Percentiles rank a stretch among this genome's conserved stretches.
These are phyloP conservation scores for Potorous gilbertii DNA, from an alignment of 2,797 vertebrate genomes.

Conservation along the genomic window DNA sequence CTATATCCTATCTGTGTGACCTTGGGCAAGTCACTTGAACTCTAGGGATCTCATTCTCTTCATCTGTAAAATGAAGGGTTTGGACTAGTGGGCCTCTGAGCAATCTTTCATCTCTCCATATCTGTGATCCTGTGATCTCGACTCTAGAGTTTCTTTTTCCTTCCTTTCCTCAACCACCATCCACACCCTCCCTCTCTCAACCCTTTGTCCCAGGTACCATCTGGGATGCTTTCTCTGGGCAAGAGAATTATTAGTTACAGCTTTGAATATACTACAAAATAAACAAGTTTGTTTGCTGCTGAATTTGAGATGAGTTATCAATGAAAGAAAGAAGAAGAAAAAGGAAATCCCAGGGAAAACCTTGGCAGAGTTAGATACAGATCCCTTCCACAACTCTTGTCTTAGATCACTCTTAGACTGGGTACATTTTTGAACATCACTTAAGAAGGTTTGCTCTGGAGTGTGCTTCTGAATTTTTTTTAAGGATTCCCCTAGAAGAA, in stretches of 20 bases:
- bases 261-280: background rate
- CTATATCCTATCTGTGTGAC: background rate
- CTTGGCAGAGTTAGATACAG: constrained; percentile 16
- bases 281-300: background rate
- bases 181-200: background rate
- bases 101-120: background rate
- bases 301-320: background rate
- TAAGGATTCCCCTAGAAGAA: constrained; percentile 30
- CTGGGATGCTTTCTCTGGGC: background rate
- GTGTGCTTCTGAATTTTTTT: background rate
- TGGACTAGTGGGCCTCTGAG: background rate
- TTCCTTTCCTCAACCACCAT: background rate
- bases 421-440: constrained; percentile 42
- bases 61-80: background rate
- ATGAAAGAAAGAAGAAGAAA: constrained; percentile 1
- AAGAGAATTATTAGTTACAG: background rate
- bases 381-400: background rate
- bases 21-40: background rate
- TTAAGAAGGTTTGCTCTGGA: constrained; percentile 11
- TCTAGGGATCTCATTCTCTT: background rate
- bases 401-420: constrained; percentile 43
- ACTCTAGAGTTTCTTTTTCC: background rate
- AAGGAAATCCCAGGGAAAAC: background rate
- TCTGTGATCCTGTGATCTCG: background rate
- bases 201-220: background rate